phyloP scores from a whole-genome alignment of 1,140 invertebrate species.

The Drosophila athabasca region DNA sequence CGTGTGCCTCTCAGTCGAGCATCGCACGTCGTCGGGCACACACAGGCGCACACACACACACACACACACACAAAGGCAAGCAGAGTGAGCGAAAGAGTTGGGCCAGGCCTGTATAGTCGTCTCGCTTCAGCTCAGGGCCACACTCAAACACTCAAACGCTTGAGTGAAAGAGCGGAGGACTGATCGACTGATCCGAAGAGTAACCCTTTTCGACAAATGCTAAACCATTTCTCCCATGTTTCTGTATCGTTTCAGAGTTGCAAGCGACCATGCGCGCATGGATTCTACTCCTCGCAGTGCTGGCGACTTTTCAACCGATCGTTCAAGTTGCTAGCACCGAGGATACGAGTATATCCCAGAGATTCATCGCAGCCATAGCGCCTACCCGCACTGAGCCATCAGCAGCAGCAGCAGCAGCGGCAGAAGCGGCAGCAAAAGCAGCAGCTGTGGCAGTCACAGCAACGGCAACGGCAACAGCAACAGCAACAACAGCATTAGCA shows the following conservation, averaged over 20 bases:
- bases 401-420: slow-evolving; percentile 25
- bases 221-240: slow-evolving; percentile 74
- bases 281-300: slow-evolving; percentile 84
- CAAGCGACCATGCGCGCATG: slow-evolving; percentile 85
- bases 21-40: slow-evolving; percentile 50
- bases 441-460: slow-evolving; percentile 19
- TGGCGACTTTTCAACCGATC: slow-evolving; percentile 83
- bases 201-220: slow-evolving; percentile 75
- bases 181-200: slow-evolving; percentile 11
- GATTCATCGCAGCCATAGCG: slow-evolving; percentile 80
- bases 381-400: slow-evolving; percentile 20
- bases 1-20: slow-evolving; percentile 42
- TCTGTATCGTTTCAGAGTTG: slow-evolving; percentile 84
- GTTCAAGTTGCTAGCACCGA: slow-evolving; percentile 84
- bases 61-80: neutral
- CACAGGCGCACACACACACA: slow-evolving; percentile 36
- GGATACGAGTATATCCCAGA: slow-evolving; percentile 71
- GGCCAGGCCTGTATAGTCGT: slow-evolving; percentile 36
- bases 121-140: slow-evolving; percentile 56
- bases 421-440: slow-evolving; percentile 28
- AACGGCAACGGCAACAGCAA: slow-evolving; percentile 13
- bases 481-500: slow-evolving; percentile 57
- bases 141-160: slow-evolving; percentile 13
- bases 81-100: slow-evolving; percentile 26
- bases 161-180: slow-evolving; percentile 49